phyloP scores from a whole-genome alignment of 2,888 invertebrate species.

The Neelides folsomi region DNA sequence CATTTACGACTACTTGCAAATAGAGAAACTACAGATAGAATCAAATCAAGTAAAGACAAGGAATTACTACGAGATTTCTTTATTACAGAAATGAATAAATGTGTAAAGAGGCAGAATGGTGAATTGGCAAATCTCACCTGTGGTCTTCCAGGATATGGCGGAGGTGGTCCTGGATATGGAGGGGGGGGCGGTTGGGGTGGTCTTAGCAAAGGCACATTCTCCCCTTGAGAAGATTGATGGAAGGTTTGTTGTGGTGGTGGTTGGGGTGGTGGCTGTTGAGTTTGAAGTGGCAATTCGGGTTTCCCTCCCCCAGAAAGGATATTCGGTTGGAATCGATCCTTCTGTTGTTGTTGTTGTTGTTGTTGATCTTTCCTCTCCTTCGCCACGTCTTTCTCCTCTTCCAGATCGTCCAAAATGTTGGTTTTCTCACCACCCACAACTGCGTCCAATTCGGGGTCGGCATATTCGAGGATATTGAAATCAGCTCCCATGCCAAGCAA shows the following conservation, averaged over 20 bases:
- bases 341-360: conserved; percentile 35
- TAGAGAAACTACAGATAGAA: no score
- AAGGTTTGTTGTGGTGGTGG: conserved; percentile 14
- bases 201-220: conserved; percentile 29
- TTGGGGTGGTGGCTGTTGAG: conserved; percentile 1
- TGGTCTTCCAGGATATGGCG: conserved; percentile 48
- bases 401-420: conserved; percentile 72
- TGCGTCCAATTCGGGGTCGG: conserved; percentile 79
- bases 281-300: conserved; percentile 6
- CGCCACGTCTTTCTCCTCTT: conserved; percentile 61
- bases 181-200: conserved; percentile 55
- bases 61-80: no score
- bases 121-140: conserved; percentile 34
- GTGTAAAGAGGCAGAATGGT: no score
- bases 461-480: conserved; percentile 90
- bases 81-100: no score
- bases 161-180: conserved; percentile 56
- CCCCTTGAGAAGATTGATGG: conserved; percentile 10
- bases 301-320: background rate
- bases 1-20: no score
- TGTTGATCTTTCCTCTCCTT: conserved; percentile 48
- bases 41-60: no score
- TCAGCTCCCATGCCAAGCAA: conserved; percentile 74
- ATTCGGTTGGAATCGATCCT: conserved; percentile 17
- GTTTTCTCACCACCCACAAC: conserved; percentile 64